phyloP scores from a whole-genome alignment of 2,888 invertebrate species.

The Parapristionchus giblindavisi region DNA sequence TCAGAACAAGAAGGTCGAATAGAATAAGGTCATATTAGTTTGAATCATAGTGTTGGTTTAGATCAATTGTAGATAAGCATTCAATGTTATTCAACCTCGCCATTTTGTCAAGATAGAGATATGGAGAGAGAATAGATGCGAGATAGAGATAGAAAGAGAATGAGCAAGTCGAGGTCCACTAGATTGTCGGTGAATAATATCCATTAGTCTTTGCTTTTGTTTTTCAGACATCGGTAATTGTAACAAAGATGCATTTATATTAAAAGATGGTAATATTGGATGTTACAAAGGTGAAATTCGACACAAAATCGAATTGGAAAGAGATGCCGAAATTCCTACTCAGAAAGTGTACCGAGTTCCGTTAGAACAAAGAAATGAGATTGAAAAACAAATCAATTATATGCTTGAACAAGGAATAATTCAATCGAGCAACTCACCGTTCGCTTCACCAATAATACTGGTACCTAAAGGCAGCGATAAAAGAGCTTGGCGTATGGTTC shows the following conservation, averaged over 20 bases:
- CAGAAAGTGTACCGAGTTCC: background rate
- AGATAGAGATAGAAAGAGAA: too few species aligned
- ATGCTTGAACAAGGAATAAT: background rate
- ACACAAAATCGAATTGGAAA: background rate
- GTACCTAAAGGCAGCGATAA: background rate
- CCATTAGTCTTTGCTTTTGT: too few species aligned
- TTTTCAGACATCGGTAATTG: too few species aligned
- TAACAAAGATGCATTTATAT: background rate
- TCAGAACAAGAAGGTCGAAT: too few species aligned
- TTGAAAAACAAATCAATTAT: background rate
- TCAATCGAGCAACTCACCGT: background rate
- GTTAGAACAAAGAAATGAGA: constrained; percentile 16
- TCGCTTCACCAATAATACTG: constrained; percentile 4
- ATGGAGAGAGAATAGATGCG: too few species aligned
- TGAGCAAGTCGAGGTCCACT: too few species aligned
- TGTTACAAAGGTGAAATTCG: constrained; percentile 11
- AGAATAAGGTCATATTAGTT: too few species aligned
- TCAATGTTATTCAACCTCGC: too few species aligned
- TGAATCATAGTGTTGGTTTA: too few species aligned
- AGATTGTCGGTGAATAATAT: too few species aligned
- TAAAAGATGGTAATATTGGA: constrained; percentile 15
- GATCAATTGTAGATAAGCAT: too few species aligned
- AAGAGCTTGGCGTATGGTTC: background rate
- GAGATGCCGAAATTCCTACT: background rate
- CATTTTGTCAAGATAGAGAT: too few species aligned